phyloP scores from a whole-genome alignment of 2,888 invertebrate species.

The Cyclophora punctaria region DNA sequence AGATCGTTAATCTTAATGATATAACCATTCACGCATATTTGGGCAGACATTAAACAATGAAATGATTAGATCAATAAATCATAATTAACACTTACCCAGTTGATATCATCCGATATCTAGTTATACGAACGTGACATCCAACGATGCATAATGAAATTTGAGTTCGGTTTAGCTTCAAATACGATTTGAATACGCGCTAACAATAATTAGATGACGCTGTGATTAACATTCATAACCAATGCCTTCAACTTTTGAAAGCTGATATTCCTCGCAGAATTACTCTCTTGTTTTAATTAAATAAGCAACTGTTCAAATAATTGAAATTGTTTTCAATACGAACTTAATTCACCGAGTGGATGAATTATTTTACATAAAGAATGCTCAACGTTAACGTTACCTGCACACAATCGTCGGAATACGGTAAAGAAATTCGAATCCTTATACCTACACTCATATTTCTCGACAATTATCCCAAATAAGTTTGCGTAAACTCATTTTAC shows the following conservation, averaged over 20 bases:
- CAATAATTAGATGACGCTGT: constrained; percentile 8
- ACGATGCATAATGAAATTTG: constrained; percentile 14
- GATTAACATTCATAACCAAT: constrained; percentile 1
- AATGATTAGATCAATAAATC: constrained; percentile 7
- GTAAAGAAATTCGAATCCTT: constrained; percentile 23
- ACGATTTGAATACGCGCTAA: constrained; percentile 11
- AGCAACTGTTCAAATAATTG: too few relatives aligned
- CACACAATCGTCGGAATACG: constrained; percentile 1
- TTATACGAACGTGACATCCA: constrained; percentile 5
- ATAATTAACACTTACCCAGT: constrained; percentile 6
- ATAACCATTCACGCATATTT: too few relatives aligned
- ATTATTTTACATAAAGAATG: too few relatives aligned
- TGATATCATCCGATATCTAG: background rate
- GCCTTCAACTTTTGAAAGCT: constrained; percentile 1
- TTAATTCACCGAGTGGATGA: too few relatives aligned
- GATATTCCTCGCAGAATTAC: too few relatives aligned
- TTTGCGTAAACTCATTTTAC: constrained; percentile 40
- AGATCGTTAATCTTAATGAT: too few relatives aligned
- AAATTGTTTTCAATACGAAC: too few relatives aligned
- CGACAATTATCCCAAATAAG: constrained; percentile 41
- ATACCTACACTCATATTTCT: constrained; percentile 32
- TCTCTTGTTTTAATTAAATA: too few relatives aligned
- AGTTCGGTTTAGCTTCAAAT: constrained; percentile 14
- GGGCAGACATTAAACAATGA: too few relatives aligned
- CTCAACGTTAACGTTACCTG: background rate